These are phyloP conservation scores for Pterocles gutturalis DNA, from an alignment of 2,113 vertebrate species.

Conservation along the genomic window DNA sequence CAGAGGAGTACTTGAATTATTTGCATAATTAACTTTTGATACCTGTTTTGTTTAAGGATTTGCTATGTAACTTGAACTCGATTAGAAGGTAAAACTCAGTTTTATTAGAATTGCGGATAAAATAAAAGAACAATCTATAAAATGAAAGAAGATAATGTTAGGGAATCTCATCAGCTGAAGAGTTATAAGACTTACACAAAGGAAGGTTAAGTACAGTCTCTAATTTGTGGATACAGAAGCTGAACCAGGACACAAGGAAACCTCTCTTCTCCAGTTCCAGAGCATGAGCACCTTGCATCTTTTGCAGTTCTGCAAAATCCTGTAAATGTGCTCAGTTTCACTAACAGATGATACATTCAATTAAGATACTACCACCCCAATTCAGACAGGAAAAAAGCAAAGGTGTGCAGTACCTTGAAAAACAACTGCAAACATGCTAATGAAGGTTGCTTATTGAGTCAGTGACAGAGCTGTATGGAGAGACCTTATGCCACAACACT, in stretches of 20 bases:
- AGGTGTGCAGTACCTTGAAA: neutral
- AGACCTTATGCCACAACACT: neutral
- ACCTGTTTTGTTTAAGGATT: neutral
- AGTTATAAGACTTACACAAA: neutral
- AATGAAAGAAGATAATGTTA: neutral
- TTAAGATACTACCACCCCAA: neutral
- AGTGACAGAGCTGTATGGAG: neutral
- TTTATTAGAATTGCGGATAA: neutral
- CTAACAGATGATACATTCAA: neutral
- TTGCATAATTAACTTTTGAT: slow-evolving; percentile 27
- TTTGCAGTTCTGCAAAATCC: neutral
- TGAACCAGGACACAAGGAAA: neutral
- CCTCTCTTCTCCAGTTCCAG: neutral
- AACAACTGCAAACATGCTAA: neutral
- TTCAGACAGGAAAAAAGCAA: neutral
- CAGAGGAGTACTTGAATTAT: neutral
- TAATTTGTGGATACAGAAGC: neutral
- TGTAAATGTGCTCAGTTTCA: neutral
- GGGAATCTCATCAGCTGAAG: neutral
- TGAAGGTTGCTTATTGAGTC: neutral
- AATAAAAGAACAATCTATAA: neutral
- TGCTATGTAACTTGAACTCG: neutral
- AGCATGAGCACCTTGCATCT: neutral
- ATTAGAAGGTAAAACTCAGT: neutral
- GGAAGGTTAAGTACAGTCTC: neutral